Percentiles rank a stretch among this genome's conserved stretches.
phyloP scores from a whole-genome alignment of 2,888 invertebrate species.

The Trilocha varians region DNA sequence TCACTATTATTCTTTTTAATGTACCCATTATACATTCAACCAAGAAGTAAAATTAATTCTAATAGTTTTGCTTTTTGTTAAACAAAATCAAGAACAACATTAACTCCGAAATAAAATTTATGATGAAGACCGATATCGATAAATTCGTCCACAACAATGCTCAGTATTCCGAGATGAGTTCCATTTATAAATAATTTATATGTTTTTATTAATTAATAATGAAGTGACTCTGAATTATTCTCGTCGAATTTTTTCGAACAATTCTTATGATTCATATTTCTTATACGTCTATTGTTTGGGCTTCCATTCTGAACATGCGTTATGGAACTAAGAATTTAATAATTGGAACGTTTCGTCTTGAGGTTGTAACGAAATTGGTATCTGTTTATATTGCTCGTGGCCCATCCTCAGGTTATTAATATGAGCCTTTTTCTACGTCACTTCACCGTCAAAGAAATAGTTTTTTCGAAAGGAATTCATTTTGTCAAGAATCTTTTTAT shows the following conservation, averaged over 20 bases:
- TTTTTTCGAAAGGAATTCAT: neutral
- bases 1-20: too few relatives aligned
- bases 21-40: too few relatives aligned
- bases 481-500: neutral
- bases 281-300: slow-evolving; percentile 47
- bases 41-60: too few relatives aligned
- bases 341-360: slow-evolving; percentile 49
- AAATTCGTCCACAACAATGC: slow-evolving; percentile 50
- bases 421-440: slow-evolving; percentile 3
- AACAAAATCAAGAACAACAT: too few relatives aligned
- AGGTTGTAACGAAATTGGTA: slow-evolving; percentile 46
- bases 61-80: too few relatives aligned
- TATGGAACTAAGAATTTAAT: slow-evolving; percentile 54
- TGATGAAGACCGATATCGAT: slow-evolving; percentile 34
- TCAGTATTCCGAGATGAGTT: slow-evolving; percentile 27
- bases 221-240: slow-evolving; percentile 34
- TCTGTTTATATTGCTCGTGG: slow-evolving; percentile 23
- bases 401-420: slow-evolving; percentile 9
- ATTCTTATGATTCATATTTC: slow-evolving; percentile 59
- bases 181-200: slow-evolving; percentile 50
- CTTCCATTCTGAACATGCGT: slow-evolving; percentile 30
- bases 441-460: neutral
- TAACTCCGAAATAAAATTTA: slow-evolving; percentile 43
- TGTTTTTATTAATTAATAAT: slow-evolving; percentile 62
- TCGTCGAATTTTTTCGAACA: slow-evolving; percentile 31